Conservation (phyloP, 2,113 vertebrate genomes). For the Atlantisia rogersi region DNA sequence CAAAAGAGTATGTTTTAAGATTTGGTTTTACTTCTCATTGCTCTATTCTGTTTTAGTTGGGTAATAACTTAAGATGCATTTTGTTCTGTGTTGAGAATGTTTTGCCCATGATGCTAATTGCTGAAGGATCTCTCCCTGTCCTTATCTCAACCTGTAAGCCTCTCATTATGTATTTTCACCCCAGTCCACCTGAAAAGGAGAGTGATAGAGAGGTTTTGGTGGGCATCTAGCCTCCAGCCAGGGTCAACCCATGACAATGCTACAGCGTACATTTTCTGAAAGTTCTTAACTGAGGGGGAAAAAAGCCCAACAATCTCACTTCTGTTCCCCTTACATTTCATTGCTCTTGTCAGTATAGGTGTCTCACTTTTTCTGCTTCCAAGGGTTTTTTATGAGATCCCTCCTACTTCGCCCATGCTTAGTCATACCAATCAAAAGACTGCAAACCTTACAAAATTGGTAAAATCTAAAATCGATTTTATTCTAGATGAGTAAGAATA, state of each 20-base stretch:
- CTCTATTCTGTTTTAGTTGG: too few relatives aligned
- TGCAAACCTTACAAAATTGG: neutral
- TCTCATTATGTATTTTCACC: too few relatives aligned
- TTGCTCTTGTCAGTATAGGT: neutral
- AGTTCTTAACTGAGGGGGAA: neutral
- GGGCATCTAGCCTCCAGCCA: too few relatives aligned
- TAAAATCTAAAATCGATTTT: neutral
- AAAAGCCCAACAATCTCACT: neutral
- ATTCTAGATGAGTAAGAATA: neutral
- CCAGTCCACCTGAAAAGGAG: too few relatives aligned
- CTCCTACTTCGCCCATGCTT: neutral
- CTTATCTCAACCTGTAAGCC: too few relatives aligned
- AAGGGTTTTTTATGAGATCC: neutral
- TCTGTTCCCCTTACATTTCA: neutral
- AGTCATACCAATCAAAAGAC: neutral
- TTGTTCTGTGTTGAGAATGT: too few relatives aligned
- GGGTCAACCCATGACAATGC: neutral
- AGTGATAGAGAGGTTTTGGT: too few relatives aligned
- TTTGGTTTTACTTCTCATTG: too few relatives aligned
- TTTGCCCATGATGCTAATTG: too few relatives aligned
- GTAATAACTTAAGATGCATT: too few relatives aligned
- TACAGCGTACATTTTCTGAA: neutral
- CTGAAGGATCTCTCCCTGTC: too few relatives aligned
- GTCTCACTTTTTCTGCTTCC: neutral
- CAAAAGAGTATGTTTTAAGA: too few relatives aligned